Evolutionary conservation across 2,888 invertebrate genomes (phyloP), one percentile per base, ranked within the genome.

Genomic region (Parascotia fuliginaria): DNA sequence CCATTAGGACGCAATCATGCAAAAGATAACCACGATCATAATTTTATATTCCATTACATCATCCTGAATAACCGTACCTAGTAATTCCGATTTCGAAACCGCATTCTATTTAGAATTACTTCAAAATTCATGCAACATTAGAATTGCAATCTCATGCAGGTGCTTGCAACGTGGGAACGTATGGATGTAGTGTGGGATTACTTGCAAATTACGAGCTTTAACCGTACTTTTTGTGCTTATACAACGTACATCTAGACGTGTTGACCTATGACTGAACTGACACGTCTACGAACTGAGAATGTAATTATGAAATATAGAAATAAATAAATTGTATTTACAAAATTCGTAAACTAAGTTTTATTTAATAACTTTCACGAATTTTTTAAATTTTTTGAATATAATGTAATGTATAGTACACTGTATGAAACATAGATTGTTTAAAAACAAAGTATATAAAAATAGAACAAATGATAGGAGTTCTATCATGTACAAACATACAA

Each of bases 181-280:
- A 41, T 42, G 36, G 31, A 46, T 47, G 48, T 55, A 34, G 49
- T 54, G 54, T 55, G 46, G 58, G 60, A 83, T 83, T 79, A 74
- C 70, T 70, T 65, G 74, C 75, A 77, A 85, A 83, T 81, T 81
- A 75, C 77, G 47, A 61, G 53, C 57, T 67, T 66, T 70, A 61
- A 69, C 70, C 61, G 28, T 36, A 46, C 46, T 32, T 2, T 19
- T 24, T 31, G 33, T 40, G 19, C 58, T 50, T 52, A 33, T 47
- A 48, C 55, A 59, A 65, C 59, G 61, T 63, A 62, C 53, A 50
- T 46, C 53, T 36, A 50, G 53, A 50, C 60, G 48, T 48, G 42
- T 47, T 63, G 63, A 66, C 67, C 70, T 70, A 62, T 65, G 70
- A 62, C 55, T 57, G 49, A 55, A 68, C 70, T 61, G 64, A 56